phyloP scores from a whole-genome alignment of 2,888 invertebrate genomes.

The Brenthis ino region DNA sequence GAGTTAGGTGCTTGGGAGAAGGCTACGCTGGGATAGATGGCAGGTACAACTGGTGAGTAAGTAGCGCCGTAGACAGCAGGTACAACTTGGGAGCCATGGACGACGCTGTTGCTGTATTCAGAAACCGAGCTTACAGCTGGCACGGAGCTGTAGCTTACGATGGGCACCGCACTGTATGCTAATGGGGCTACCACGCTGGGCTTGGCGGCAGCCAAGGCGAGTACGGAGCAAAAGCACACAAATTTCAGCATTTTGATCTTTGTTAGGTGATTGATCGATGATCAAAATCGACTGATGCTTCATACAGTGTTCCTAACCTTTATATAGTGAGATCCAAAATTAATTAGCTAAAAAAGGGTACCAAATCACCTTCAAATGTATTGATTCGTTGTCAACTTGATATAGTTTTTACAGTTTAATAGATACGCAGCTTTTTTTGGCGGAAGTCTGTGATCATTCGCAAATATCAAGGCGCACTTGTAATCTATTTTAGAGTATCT shows the following conservation, averaged over 20 bases:
- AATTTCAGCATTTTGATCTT: conserved; percentile 79
- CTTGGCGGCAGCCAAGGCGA: conserved; percentile 82
- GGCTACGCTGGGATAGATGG: conserved; percentile 44
- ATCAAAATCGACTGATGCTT: conserved; percentile 71
- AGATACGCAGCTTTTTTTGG: conserved; percentile 30
- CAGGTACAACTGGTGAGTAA: conserved; percentile 45
- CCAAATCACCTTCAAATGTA: conserved; percentile 60
- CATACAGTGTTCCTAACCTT: conserved; percentile 52
- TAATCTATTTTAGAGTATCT: conserved; percentile 12
- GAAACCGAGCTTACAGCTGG: conserved; percentile 48
- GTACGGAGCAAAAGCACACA: conserved; percentile 84
- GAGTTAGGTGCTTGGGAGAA: conserved; percentile 63
- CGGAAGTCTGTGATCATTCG: conserved; percentile 35
- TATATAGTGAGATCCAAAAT: conserved; percentile 56
- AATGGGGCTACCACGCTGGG: conserved; percentile 58
- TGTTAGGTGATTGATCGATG: conserved; percentile 62
- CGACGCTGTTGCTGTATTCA: conserved; percentile 58
- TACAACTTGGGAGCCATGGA: conserved; percentile 53
- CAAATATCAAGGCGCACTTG: conserved; percentile 31
- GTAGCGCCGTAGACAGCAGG: conserved; percentile 50
- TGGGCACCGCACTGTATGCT: conserved; percentile 55
- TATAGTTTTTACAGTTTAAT: conserved; percentile 36
- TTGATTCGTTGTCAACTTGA: conserved; percentile 35
- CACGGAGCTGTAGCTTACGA: conserved; percentile 54
- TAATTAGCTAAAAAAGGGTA: conserved; percentile 55